Evolutionary conservation across 2,888 invertebrate genomes (phyloP), one percentile per base, ranked within the genome.

Genomic region (Mamestra brassicae): DNA sequence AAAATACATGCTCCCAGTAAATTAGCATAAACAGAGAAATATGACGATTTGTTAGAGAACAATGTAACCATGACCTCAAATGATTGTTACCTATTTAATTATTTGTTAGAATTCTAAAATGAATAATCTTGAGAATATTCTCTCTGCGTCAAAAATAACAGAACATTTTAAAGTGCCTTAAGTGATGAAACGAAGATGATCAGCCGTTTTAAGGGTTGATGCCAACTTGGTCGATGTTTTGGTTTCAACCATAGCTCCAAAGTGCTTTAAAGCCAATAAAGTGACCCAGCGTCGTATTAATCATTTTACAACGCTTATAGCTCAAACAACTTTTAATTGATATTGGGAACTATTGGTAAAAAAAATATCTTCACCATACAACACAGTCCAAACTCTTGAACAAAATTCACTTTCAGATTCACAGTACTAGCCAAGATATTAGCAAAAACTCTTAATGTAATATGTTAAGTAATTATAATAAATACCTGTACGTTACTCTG

Each of bases 401-500:
- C 13, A 34, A 34, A 76, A 42, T 8, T 17, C 67, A 78, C 67
- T 42, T 50, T 17, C 3, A 4, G 1, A 42, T 55, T 57, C 63
- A 64, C 54, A 67, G 65, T 42, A 64, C 26, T 52, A 60, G 11
- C 2, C 11, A 69, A 52, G 11, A 45, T n/a, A 47, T 11, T 17
- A 2, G 3, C 3, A 61, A 34, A 34, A 50, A 50, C 36, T 52
- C 45, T 74, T 15, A 34, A 15, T 57, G 17, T 60, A 64, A 55
- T 62, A 52, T 26, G 34, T 47, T 17, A 52, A 47, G 10, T 58
- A 42, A 13, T 26, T 34, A 11, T 34, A 45, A 61, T 55, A 57
- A 61, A 36, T 83, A 83, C 83, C 83, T 83, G 74, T 64, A 62
- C 65, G 81, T 74, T 45, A 50, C 47, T 54, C n/a, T 58, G 17